Base-by-base conservation (phyloP, 2,797 vertebrate species). In the Acanthis flammea region DNA sequence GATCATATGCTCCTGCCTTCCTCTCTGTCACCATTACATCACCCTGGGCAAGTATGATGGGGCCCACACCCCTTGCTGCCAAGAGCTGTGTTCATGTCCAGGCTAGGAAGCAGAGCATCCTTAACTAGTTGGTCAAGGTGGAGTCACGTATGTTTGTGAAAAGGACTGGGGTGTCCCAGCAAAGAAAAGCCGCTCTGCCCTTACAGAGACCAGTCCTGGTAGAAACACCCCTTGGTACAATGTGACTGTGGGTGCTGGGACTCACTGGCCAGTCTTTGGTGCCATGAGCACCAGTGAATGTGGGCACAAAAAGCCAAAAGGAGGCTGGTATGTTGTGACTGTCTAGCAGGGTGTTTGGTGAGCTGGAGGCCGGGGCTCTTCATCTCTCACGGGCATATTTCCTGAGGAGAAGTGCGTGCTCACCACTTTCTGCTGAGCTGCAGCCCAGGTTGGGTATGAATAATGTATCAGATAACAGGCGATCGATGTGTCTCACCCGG, bases 381-480 rank as follows among this genome's bases (percentile, higher is more conserved):
- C 44, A 51, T 61, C 70, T 86, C 86, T 60, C 3, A 0, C 2
- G 12, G 91, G 44, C 10, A 0, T 5, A 25, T 87, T 94, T 93
- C 63, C 83, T 62, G 35, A 61, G 47, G 70, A 93, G 84, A 91
- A 93, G 19, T 62, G 74, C 5, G 0, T 70, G 78, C 84, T 95
- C 78, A 91, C 88, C 71, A 48, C 77, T 96, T 93, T 85, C 80
- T 87, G 77, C 72, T 50, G 53, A 90, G 92, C 84, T 73, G 74
- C 92, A 92, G 93, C 75, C 71, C 71, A 62, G 71, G 61, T 35
- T 71, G 65, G 71, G 57, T 54, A 89, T 95, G 90, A 95, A 97
- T 95, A 89, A 95, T 87, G 86, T 31, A 96, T 85, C 2, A 3
- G 51, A 33, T 45, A 45, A 39, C 62, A 85, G 82, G 71, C 5